Evolutionary conservation across 2,797 vertebrate species (phyloP).

Genomic region (Rhabdophis nuchalis): DNA sequence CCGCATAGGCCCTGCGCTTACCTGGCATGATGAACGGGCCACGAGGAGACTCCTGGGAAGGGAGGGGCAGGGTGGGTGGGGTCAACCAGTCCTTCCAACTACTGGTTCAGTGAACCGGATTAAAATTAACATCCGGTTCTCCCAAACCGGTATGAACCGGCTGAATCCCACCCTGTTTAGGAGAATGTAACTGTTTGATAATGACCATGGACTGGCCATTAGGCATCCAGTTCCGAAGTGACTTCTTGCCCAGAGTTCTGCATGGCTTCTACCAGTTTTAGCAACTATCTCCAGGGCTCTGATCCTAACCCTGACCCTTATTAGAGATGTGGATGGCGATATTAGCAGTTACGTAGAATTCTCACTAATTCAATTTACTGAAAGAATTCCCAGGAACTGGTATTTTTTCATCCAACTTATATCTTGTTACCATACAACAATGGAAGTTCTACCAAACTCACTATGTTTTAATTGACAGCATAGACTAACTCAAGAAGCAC

Average conservation of each 20-base stretch:
- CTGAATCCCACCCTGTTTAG: too few species aligned
- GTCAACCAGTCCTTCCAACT: too few species aligned
- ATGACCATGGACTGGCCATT: neutral
- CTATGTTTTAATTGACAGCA: neutral
- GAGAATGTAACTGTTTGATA: neutral
- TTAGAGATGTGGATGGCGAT: neutral
- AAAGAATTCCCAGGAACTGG: neutral
- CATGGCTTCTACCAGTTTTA: neutral
- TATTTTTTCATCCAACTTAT: neutral
- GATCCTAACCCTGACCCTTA: neutral
- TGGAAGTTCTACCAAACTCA: neutral
- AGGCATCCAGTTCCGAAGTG: neutral
- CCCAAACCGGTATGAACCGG: too few species aligned
- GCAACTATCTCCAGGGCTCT: neutral
- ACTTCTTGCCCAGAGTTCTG: neutral
- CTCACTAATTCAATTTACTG: neutral
- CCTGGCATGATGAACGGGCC: too few species aligned
- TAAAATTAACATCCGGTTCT: too few species aligned
- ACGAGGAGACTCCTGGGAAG: too few species aligned
- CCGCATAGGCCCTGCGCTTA: too few species aligned
- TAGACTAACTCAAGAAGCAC: neutral
- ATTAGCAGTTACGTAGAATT: neutral
- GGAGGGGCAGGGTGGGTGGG: too few species aligned
- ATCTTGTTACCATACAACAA: neutral
- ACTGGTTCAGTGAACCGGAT: too few species aligned